A percentile compares a stretch with the other conserved stretches of the same genome.
These are phyloP conservation scores for Pseudococcus viburni DNA, from an alignment of 2,888 invertebrate species.

Conservation along the genomic window DNA sequence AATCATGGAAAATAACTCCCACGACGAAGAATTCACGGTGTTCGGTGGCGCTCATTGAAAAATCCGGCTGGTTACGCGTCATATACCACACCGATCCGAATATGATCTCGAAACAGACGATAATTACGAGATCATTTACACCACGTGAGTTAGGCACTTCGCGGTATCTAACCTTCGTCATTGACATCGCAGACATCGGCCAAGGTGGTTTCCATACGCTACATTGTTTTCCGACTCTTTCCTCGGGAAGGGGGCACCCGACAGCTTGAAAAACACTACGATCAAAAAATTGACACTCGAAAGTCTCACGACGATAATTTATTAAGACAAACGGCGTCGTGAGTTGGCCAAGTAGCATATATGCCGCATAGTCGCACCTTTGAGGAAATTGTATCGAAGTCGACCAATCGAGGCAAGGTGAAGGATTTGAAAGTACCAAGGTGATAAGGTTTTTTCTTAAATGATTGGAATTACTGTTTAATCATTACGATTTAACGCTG, in stretches of 20 bases:
- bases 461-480: slow-evolving; percentile 31
- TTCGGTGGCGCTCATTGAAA: too few relatives aligned
- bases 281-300: slow-evolving; percentile 17
- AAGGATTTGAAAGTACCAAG: slow-evolving; percentile 31
- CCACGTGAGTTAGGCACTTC: not conserved
- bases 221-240: not conserved
- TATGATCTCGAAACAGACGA: not conserved
- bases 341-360: slow-evolving; percentile 9
- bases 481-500: slow-evolving; percentile 28
- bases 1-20: too few relatives aligned
- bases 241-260: not conserved
- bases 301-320: slow-evolving; percentile 6
- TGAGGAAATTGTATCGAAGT: slow-evolving; percentile 14
- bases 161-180: not conserved
- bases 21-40: too few relatives aligned
- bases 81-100: not conserved
- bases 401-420: not conserved
- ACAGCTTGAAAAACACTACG: not conserved
- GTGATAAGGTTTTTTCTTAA: slow-evolving; percentile 9
- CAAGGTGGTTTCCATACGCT: slow-evolving; percentile 1
- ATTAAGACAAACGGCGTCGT: slow-evolving; percentile 24
- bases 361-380: not conserved
- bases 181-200: slow-evolving; percentile 18
- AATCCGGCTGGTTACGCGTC: not conserved
- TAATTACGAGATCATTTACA: slow-evolving; percentile 17